These are phyloP conservation scores for Psittacula derbiana DNA, from an alignment of 2,797 vertebrate genomes.

Conservation along the genomic window DNA sequence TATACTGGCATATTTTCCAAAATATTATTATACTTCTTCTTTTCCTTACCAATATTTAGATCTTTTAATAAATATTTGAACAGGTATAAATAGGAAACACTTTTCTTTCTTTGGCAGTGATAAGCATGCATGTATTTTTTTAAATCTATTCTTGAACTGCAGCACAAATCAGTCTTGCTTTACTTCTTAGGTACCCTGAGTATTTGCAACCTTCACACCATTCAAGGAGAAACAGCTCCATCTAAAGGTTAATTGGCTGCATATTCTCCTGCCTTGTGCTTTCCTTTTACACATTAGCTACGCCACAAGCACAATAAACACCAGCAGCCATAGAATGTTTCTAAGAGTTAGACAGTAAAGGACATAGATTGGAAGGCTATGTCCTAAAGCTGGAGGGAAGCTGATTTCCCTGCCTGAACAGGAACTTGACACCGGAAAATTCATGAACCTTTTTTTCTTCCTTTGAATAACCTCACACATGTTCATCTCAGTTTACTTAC, in stretches of 20 bases:
- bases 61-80: neutral
- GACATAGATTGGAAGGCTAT: neutral
- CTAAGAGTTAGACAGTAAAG: neutral
- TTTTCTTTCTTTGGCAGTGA: neutral
- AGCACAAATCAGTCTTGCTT: neutral
- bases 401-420: neutral
- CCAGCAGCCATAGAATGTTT: neutral
- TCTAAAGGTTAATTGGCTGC: conserved; percentile 61
- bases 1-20: neutral
- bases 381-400: neutral
- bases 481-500: neutral
- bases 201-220: neutral
- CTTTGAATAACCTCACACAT: neutral
- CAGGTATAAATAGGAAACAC: neutral
- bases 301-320: neutral
- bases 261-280: neutral
- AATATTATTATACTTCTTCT: neutral
- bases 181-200: neutral
- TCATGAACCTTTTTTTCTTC: neutral
- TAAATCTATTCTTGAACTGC: neutral
- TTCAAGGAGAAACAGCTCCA: conserved; percentile 75
- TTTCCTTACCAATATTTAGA: neutral
- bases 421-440: neutral
- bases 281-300: neutral
- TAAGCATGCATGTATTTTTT: neutral